phyloP scores from a whole-genome alignment of 2,888 invertebrate genomes.

The Drosophila niveifrons region DNA sequence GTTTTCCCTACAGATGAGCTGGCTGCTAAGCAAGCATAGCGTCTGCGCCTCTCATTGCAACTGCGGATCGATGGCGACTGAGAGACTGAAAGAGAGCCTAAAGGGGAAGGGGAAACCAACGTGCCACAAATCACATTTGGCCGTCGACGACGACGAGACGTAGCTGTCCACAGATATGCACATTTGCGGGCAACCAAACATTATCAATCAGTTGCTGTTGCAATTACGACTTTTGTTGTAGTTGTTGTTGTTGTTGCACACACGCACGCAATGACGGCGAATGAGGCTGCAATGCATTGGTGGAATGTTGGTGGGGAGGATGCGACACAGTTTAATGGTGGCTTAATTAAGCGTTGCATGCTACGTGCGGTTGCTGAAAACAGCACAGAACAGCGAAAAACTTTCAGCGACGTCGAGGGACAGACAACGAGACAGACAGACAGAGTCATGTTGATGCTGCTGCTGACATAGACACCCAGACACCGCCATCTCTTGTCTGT shows the following conservation, averaged over 20 bases:
- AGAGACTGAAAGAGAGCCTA: neutral
- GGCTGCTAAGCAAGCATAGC: slow-evolving; percentile 12
- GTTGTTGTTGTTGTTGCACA: slow-evolving; percentile 26
- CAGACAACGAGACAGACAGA: slow-evolving; percentile 1
- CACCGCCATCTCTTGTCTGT: slow-evolving; percentile 25
- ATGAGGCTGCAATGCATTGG: slow-evolving; percentile 40
- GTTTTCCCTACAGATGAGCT: slow-evolving; percentile 5
- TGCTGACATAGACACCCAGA: slow-evolving; percentile 52
- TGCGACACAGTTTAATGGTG: slow-evolving; percentile 69
- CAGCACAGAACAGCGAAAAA: slow-evolving; percentile 55
- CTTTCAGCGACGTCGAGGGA: slow-evolving; percentile 53
- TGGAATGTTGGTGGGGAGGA: slow-evolving; percentile 33
- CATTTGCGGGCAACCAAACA: slow-evolving; percentile 58
- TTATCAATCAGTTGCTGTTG: slow-evolving; percentile 62
- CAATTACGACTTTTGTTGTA: slow-evolving; percentile 44
- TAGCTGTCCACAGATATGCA: slow-evolving; percentile 62
- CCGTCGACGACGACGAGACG: slow-evolving; percentile 24
- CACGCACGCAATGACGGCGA: slow-evolving; percentile 29
- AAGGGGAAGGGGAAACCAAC: slow-evolving; percentile 10
- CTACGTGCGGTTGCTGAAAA: slow-evolving; percentile 64
- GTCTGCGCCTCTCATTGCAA: neutral
- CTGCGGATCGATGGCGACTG: neutral
- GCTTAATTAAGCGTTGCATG: slow-evolving; percentile 77
- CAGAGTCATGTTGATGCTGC: slow-evolving; percentile 3
- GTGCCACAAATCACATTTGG: slow-evolving; percentile 51